Conservation (phyloP, 1,140 invertebrate species). For the Solenopsis invicta region DNA sequence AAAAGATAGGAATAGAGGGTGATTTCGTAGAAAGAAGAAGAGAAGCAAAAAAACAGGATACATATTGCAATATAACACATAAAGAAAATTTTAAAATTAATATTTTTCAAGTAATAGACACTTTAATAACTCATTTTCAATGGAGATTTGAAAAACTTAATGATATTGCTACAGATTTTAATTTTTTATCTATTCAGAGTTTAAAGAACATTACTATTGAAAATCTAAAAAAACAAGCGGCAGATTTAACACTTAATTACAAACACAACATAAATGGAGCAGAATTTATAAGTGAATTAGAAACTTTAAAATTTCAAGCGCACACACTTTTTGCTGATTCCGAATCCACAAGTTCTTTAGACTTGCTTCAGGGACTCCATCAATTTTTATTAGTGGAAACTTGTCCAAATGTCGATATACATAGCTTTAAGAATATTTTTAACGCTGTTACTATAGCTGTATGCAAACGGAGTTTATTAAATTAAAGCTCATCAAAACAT, state of each 20-base stretch:
- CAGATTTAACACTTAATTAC: constrained; percentile 24
- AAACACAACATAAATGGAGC: neutral
- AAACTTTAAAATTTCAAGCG: constrained; percentile 22
- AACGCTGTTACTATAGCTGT: too few species aligned
- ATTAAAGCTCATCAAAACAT: too few species aligned
- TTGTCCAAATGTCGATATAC: neutral
- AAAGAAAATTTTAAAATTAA: constrained; percentile 26
- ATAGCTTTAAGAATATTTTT: constrained; percentile 6
- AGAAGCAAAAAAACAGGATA: neutral
- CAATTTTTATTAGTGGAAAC: neutral
- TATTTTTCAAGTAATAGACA: constrained; percentile 19
- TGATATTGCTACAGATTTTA: constrained; percentile 20
- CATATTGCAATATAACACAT: constrained; percentile 4
- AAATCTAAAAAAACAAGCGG: constrained; percentile 20
- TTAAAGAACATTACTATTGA: constrained; percentile 17
- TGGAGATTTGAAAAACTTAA: constrained; percentile 24
- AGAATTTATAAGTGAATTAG: constrained; percentile 25
- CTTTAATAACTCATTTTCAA: constrained; percentile 26
- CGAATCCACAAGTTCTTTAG: constrained; percentile 13
- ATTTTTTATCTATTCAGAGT: constrained; percentile 8
- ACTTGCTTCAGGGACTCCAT: too few species aligned
- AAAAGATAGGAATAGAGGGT: too few species aligned
- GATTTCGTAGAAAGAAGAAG: constrained; percentile 1
- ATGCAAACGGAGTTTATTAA: neutral
- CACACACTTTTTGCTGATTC: constrained; percentile 12